Percentiles rank a stretch among this genome's conserved stretches.
phyloP scores from a whole-genome alignment of 1,140 invertebrate species.

The Phthorimaea operculella region DNA sequence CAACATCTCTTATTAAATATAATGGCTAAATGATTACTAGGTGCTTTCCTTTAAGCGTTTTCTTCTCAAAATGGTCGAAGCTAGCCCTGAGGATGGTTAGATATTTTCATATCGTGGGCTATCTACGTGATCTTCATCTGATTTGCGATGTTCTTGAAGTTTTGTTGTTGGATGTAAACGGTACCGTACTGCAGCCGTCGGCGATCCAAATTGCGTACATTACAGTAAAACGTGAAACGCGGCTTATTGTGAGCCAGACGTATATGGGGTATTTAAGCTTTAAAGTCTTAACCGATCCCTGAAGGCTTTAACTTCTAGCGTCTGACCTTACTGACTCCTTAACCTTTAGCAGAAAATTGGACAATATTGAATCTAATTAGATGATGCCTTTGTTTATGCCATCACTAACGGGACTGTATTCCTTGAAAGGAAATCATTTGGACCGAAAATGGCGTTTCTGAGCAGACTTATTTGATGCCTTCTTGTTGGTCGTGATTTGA shows the following conservation, averaged over 20 bases:
- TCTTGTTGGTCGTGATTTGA: not conserved
- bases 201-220: slow-evolving; percentile 30
- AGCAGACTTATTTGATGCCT: not conserved
- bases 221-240: slow-evolving; percentile 29
- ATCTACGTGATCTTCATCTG: not conserved
- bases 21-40: slow-evolving; percentile 20
- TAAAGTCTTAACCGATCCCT: slow-evolving; percentile 17
- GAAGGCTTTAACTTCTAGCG: slow-evolving; percentile 27
- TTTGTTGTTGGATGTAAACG: not conserved
- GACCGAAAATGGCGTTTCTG: not conserved
- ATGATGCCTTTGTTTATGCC: slow-evolving; percentile 20
- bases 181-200: not conserved
- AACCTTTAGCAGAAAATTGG: slow-evolving; percentile 34
- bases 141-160: not conserved
- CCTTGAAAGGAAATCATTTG: not conserved
- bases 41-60: slow-evolving; percentile 9
- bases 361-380: slow-evolving; percentile 35
- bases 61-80: not conserved
- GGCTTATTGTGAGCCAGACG: slow-evolving; percentile 29
- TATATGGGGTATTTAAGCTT: slow-evolving; percentile 36
- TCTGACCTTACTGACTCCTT: slow-evolving; percentile 19
- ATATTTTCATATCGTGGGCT: not conserved
- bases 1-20: slow-evolving; percentile 30
- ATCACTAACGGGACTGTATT: slow-evolving; percentile 2
- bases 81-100: not conserved